phyloP scores from a whole-genome alignment of 2,797 vertebrate genomes.

The Pampus argenteus region DNA sequence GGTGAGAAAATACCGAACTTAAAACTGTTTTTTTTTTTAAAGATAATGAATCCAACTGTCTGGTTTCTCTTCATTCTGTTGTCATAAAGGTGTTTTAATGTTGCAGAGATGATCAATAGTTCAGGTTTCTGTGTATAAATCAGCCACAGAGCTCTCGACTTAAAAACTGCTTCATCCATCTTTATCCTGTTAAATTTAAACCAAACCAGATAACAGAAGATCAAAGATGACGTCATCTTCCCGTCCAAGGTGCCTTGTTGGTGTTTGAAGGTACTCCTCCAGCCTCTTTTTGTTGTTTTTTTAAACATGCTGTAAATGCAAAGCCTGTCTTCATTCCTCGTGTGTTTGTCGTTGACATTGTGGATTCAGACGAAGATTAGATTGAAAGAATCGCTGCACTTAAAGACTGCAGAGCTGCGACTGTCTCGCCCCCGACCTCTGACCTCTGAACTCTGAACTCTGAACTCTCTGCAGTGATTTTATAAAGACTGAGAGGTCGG shows the following conservation, averaged over 20 bases:
- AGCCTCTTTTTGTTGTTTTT: constrained; percentile 19
- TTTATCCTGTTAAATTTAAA: not conserved
- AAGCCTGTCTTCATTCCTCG: constrained; percentile 1
- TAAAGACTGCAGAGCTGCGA: constrained; percentile 14
- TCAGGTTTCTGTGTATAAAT: constrained; percentile 1
- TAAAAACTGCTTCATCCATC: no score
- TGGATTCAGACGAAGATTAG: constrained; percentile 9
- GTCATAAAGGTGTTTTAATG: constrained; percentile 1
- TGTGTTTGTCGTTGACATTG: not conserved
- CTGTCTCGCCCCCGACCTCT: not conserved
- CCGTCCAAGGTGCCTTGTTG: constrained; percentile 40
- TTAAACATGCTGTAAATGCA: not conserved
- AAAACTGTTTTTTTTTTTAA: not conserved
- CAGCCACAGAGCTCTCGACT: not conserved
- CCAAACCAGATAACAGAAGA: constrained; percentile 14
- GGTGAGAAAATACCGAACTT: no score
- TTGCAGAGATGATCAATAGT: not conserved
- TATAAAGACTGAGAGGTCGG: constrained; percentile 35
- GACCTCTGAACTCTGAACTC: constrained; percentile 15
- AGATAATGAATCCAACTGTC: not conserved
- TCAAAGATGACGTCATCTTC: constrained; percentile 25
- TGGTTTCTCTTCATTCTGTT: not conserved
- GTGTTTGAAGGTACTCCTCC: constrained; percentile 25
- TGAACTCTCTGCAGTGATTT: constrained; percentile 7
- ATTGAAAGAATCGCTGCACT: constrained; percentile 9